Evolutionary conservation across 2,113 vertebrate species (phyloP).

Genomic region (Calyptomena viridis): DNA sequence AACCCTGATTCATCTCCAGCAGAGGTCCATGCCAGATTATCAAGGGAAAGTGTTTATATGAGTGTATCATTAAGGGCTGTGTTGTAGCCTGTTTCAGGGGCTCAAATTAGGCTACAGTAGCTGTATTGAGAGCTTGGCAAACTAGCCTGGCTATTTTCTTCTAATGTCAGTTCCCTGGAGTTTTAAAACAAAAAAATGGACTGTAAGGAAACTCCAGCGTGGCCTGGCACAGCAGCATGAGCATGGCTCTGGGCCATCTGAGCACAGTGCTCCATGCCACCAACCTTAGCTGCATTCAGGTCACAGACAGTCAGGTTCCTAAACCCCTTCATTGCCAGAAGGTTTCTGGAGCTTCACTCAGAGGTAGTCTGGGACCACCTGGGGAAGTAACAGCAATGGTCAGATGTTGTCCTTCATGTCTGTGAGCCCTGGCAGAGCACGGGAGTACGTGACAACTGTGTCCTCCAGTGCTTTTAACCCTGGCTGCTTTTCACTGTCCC

Average conservation of each 20-base stretch:
- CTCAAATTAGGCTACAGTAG: neutral
- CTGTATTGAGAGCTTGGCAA: neutral
- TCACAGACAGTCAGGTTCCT: neutral
- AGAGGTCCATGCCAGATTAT: neutral
- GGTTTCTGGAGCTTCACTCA: neutral
- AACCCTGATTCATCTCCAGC: neutral
- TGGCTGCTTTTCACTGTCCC: neutral
- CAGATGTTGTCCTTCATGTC: neutral
- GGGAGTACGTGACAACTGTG: neutral
- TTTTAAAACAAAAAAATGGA: neutral
- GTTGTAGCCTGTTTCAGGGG: neutral
- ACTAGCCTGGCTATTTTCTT: neutral
- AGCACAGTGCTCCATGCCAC: neutral
- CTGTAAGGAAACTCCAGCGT: accelerated
- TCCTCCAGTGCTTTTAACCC: neutral
- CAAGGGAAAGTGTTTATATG: neutral
- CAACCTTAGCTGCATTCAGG: neutral
- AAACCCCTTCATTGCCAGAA: neutral
- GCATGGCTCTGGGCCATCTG: neutral
- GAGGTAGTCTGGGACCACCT: neutral
- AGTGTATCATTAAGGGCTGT: neutral
- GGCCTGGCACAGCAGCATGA: neutral
- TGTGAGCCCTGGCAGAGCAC: neutral
- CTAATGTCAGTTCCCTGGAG: neutral
- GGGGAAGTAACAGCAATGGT: neutral